phyloP scores from a whole-genome alignment of 2,797 vertebrate species.

The Scarus forsteni region DNA sequence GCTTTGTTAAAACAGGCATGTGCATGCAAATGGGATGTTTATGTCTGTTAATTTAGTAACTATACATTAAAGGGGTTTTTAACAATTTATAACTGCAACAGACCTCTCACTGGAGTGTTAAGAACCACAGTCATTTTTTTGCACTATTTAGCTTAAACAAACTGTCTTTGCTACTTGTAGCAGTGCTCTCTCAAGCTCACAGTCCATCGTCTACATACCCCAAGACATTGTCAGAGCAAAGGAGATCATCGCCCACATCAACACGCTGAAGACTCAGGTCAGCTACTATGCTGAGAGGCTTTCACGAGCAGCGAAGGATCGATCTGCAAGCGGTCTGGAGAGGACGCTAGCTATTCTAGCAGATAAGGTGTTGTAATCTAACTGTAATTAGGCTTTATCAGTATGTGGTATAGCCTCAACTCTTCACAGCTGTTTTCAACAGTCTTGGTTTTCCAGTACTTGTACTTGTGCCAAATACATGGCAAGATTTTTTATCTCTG shows the following conservation, averaged over 20 bases:
- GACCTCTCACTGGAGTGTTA: not conserved
- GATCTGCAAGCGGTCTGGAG: slow-evolving; percentile 94
- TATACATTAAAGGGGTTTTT: not conserved
- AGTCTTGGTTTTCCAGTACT: too few species aligned
- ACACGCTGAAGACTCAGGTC: slow-evolving; percentile 98
- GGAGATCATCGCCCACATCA: slow-evolving; percentile 98
- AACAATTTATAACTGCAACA: not conserved
- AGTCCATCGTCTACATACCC: slow-evolving; percentile 95
- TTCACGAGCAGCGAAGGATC: slow-evolving; percentile 94
- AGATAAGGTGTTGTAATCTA: slow-evolving; percentile 88
- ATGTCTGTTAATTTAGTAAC: slow-evolving; percentile 1
- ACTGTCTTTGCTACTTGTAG: slow-evolving; percentile 40
- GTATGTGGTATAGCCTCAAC: too few species aligned
- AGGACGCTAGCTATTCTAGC: slow-evolving; percentile 94
- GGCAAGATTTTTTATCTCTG: too few species aligned
- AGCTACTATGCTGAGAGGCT: slow-evolving; percentile 98
- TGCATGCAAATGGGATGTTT: slow-evolving; percentile 53
- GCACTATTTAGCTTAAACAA: not conserved
- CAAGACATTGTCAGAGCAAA: slow-evolving; percentile 95
- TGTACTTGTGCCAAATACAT: too few species aligned
- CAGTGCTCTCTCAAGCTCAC: slow-evolving; percentile 90
- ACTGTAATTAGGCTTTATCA: too few species aligned
- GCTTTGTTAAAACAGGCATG: slow-evolving; percentile 53
- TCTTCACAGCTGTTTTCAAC: too few species aligned
- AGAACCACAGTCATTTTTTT: not conserved